Percentiles rank a stretch among this genome's conserved stretches.
Conservation (phyloP, 1,140 invertebrate species). For the Cydia pomonella region DNA sequence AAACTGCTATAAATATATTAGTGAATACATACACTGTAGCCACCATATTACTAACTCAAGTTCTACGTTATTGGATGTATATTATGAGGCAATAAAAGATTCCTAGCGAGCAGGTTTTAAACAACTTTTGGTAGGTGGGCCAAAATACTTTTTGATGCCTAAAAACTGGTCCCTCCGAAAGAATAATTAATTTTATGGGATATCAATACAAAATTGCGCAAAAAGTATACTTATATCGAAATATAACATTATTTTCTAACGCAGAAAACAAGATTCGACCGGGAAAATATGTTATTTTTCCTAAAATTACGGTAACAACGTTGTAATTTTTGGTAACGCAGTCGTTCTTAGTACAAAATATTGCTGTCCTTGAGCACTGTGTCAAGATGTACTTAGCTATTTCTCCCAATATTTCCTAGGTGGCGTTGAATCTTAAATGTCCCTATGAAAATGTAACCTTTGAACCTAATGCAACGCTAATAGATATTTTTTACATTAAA, state of each 20-base stretch:
- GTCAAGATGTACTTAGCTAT: conserved; percentile 7
- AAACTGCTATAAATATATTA: background rate
- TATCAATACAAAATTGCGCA: conserved; percentile 6
- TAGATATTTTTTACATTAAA: conserved; percentile 6
- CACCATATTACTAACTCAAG: too few species aligned
- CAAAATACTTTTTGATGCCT: conserved; percentile 24
- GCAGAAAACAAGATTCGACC: conserved; percentile 27
- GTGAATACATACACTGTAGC: too few species aligned
- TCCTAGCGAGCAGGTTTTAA: too few species aligned
- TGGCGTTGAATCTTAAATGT: conserved; percentile 10
- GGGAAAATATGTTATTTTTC: conserved; percentile 6
- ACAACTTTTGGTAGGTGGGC: too few species aligned
- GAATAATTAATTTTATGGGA: conserved; percentile 12
- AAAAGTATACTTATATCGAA: conserved; percentile 19
- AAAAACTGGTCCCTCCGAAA: conserved; percentile 11
- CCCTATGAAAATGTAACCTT: conserved; percentile 8
- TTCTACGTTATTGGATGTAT: too few species aligned
- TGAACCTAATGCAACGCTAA: background rate
- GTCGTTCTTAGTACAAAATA: conserved; percentile 7
- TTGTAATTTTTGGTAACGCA: conserved; percentile 1
- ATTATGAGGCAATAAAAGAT: too few species aligned
- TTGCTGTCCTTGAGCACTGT: conserved; percentile 4
- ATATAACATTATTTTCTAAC: conserved; percentile 24
- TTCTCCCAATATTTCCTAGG: conserved; percentile 10
- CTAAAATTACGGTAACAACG: conserved; percentile 15